Conservation (phyloP, 2,797 vertebrate genomes). For the Forpus xanthops region DNA sequence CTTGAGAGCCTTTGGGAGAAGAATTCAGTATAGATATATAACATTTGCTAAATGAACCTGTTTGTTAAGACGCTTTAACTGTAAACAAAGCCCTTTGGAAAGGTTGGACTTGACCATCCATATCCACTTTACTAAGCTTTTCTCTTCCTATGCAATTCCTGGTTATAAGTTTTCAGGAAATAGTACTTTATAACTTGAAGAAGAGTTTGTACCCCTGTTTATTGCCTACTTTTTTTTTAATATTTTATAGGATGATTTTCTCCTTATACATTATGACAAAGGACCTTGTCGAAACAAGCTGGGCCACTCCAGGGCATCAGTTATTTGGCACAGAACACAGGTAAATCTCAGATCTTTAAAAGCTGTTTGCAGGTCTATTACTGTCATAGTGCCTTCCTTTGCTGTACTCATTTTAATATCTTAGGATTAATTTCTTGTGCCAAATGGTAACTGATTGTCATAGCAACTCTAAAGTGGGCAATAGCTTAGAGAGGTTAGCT, state of each 20-base stretch:
- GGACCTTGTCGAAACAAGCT: slow-evolving; percentile 98
- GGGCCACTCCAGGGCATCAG: slow-evolving; percentile 96
- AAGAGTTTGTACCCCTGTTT: background rate
- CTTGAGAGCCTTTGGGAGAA: background rate
- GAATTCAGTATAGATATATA: background rate
- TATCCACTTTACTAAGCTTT: background rate
- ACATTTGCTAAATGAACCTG: background rate
- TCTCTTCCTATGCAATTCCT: background rate
- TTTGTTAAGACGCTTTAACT: background rate
- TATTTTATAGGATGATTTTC: slow-evolving; percentile 90
- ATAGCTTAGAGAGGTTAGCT: background rate
- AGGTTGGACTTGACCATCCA: background rate
- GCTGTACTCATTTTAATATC: background rate
- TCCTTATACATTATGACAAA: slow-evolving; percentile 98
- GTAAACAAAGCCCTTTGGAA: background rate
- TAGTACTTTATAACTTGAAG: background rate
- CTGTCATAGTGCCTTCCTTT: background rate
- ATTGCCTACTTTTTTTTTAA: background rate
- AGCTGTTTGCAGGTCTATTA: background rate
- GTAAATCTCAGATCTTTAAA: slow-evolving; percentile 71
- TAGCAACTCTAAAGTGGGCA: background rate
- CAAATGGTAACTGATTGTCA: background rate
- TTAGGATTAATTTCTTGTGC: background rate
- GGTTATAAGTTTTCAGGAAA: background rate
- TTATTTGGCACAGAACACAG: slow-evolving; percentile 99